These are phyloP conservation scores for Acronicta aceris DNA, from an alignment of 2,888 invertebrate species.

Conservation along the genomic window DNA sequence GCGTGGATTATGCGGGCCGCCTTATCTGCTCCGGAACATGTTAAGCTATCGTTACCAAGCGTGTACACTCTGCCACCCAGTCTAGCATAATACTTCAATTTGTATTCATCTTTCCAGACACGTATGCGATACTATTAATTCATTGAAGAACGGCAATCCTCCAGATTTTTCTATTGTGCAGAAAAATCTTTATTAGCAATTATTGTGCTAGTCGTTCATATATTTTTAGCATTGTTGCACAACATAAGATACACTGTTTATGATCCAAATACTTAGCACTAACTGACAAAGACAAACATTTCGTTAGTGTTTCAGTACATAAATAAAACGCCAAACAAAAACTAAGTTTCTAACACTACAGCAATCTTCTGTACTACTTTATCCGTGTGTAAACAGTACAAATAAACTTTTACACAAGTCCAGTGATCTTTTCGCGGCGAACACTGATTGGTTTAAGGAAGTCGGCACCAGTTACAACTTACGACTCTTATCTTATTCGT, in stretches of 20 bases:
- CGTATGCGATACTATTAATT: no score
- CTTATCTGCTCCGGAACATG: constrained; percentile 41
- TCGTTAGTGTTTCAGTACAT: constrained; percentile 14
- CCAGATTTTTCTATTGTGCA: no score
- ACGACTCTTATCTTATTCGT: constrained; percentile 44
- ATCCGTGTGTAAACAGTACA: constrained; percentile 46
- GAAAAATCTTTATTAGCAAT: no score
- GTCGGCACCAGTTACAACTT: constrained; percentile 40
- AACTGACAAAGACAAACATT: constrained; percentile 15
- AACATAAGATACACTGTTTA: constrained; percentile 3
- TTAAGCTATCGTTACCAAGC: constrained; percentile 41
- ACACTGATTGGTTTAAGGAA: constrained; percentile 60
- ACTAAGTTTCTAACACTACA: constrained; percentile 28
- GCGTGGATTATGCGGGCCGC: constrained; percentile 40
- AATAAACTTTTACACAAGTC: constrained; percentile 54
- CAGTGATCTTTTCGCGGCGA: constrained; percentile 53
- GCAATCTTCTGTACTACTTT: constrained; percentile 34
- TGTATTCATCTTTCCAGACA: constrained; percentile 29
- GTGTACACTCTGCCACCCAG: constrained; percentile 20
- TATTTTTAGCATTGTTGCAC: constrained; percentile 7
- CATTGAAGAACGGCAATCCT: no score
- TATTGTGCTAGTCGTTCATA: constrained; percentile 4
- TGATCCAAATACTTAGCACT: constrained; percentile 1
- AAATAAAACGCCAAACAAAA: constrained; percentile 30
- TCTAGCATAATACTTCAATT: constrained; percentile 48